Conservation (phyloP, 2,797 vertebrate species). For the Heliangelus exortis region DNA sequence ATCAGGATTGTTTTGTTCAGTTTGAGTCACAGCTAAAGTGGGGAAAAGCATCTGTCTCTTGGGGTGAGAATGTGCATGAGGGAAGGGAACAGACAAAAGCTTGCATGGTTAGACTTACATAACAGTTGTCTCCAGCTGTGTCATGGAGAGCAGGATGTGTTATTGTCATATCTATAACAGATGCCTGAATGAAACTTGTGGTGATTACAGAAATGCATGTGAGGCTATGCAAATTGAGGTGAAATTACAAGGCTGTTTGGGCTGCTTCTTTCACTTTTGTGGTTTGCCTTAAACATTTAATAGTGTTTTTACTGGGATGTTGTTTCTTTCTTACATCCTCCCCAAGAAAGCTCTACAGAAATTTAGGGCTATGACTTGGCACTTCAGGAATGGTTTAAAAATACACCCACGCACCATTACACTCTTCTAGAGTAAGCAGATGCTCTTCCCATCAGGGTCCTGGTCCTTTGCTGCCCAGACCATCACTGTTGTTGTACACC, state of each 20-base stretch:
- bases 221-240: not conserved
- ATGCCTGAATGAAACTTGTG: not conserved
- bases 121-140: not conserved
- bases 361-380: not conserved
- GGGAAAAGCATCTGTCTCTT: not conserved
- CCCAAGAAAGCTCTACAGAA: not conserved
- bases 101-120: not conserved
- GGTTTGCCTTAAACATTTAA: not conserved
- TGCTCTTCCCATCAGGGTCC: not conserved
- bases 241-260: not conserved
- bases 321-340: not conserved
- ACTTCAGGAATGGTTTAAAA: not conserved
- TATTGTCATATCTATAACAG: not conserved
- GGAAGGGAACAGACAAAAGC: not conserved
- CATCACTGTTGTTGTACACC: not conserved
- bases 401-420: not conserved
- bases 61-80: not conserved
- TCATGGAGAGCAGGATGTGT: not conserved
- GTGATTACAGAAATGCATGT: not conserved
- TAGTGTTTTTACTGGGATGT: not conserved
- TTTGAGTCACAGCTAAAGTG: not conserved
- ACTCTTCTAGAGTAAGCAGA: not conserved
- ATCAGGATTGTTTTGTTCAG: not conserved
- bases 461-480: not conserved
- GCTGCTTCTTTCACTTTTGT: not conserved